Conservation (phyloP, 2,113 vertebrate genomes). For the Colaptes auratus region DNA sequence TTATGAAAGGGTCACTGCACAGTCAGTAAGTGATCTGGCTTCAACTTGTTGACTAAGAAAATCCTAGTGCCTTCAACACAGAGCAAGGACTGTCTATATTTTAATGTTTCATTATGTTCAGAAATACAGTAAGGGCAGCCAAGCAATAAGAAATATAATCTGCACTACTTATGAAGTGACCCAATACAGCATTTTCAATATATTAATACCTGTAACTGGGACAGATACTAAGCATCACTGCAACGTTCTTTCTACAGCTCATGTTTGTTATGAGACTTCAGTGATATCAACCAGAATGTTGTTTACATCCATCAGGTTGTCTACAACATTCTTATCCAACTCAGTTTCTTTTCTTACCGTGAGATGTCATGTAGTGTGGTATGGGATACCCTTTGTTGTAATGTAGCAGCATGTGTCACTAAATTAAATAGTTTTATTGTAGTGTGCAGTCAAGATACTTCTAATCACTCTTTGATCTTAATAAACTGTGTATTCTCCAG, state of each 20-base stretch:
- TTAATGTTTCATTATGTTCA: neutral
- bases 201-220: neutral
- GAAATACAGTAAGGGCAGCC: neutral
- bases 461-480: neutral
- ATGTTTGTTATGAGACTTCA: neutral
- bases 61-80: neutral
- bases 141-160: neutral
- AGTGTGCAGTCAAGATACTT: neutral
- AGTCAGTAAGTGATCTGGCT: constrained; percentile 17
- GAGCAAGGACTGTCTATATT: neutral
- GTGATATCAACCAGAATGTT: neutral
- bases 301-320: neutral
- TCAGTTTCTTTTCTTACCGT: neutral
- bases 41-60: constrained; percentile 38
- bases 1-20: constrained; percentile 38
- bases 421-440: neutral
- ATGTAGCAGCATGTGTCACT: neutral
- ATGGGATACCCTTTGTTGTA: neutral
- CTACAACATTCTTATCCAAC: neutral
- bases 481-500: neutral
- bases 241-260: neutral
- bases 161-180: neutral
- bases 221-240: accelerated
- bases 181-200: neutral
- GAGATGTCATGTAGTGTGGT: neutral